Evolutionary conservation across 2,888 invertebrate species (phyloP).

Genomic region (Gymnocheta viridis): DNA sequence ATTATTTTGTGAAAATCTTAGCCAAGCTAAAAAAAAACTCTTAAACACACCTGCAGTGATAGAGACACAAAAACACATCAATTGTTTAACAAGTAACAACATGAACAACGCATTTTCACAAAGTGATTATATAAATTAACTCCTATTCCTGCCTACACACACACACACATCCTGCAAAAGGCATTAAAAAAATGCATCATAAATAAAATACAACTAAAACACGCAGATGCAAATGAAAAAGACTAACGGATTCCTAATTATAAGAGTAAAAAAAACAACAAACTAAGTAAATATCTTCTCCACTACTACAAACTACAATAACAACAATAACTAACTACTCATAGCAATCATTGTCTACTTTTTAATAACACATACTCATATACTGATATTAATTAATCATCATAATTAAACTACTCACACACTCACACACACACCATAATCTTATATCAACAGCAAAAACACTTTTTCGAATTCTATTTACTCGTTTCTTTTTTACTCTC

Average conservation of each 20-base stretch:
- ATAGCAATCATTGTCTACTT: constrained; percentile 6
- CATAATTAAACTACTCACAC: too few species aligned
- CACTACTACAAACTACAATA: constrained; percentile 30
- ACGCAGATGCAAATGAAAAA: constrained; percentile 33
- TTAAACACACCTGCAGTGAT: neutral
- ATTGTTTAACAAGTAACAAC: constrained; percentile 26
- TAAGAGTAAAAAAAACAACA: constrained; percentile 55
- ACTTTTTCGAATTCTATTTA: constrained; percentile 43
- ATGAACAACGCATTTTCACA: constrained; percentile 49
- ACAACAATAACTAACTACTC: constrained; percentile 22
- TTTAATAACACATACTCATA: constrained; percentile 13
- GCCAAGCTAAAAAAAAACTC: constrained; percentile 55
- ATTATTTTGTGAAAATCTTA: constrained; percentile 63
- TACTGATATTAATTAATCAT: constrained; percentile 13
- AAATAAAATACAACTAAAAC: neutral
- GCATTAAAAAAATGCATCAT: constrained; percentile 20
- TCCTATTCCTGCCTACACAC: constrained; percentile 9
- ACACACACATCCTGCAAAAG: neutral
- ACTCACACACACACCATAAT: neutral
- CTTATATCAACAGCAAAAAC: constrained; percentile 10
- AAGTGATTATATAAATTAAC: constrained; percentile 46
- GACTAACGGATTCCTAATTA: constrained; percentile 65
- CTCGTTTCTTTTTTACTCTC: constrained; percentile 18
- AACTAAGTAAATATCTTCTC: constrained; percentile 41
- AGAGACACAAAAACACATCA: neutral